Base-by-base conservation (phyloP, 2,888 invertebrate species). In the Melinopterus prodromus region DNA sequence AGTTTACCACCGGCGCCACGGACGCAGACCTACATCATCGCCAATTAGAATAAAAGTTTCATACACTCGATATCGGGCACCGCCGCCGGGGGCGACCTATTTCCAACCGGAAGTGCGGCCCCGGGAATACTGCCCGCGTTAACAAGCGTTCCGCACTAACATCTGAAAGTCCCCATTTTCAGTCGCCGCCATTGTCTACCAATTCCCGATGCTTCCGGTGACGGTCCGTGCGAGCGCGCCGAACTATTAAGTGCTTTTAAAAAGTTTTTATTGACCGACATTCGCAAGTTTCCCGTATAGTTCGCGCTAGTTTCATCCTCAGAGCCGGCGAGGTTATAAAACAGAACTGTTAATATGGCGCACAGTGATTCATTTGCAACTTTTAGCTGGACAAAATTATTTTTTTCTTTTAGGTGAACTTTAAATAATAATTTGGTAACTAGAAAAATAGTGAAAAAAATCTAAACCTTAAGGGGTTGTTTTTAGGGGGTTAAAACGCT, bases 231-330 rank as follows among this genome's bases (percentile, higher is more conserved):
- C 53, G 26, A 53, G 53, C 53, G 9, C 7, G 53, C 53, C 53
- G 53, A 53, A 53, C 53, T 53, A 53, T 53, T 53, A 53, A 53
- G 53, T 53, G 53, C 53, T 53, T 53, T 53, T 53, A 53, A 53
- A 53, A 53, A 53, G 53, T 53, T 53, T 53, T 53, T 53, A 53
- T 53, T 53, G 53, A 53, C 53, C 5, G 12, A 12, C 53, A 12
- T 53, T 53, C 53, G 53, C 53, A 53, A 53, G 53, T 53, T 53
- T 53, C 53, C 3, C 12, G 26, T 53, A 7, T 53, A 53, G 53
- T 53, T 53, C 1, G 53, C 53, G 53, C 53, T 53, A 53, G 53
- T 53, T 53, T 26, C 26, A 3, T 26, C 26, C 53, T 9, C 7
- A 2, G 38, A 6, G 53, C 7, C 53, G 53, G 53, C 53, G 53